phyloP scores from a whole-genome alignment of 2,797 vertebrate species.

The Syngnathus rostellatus region DNA sequence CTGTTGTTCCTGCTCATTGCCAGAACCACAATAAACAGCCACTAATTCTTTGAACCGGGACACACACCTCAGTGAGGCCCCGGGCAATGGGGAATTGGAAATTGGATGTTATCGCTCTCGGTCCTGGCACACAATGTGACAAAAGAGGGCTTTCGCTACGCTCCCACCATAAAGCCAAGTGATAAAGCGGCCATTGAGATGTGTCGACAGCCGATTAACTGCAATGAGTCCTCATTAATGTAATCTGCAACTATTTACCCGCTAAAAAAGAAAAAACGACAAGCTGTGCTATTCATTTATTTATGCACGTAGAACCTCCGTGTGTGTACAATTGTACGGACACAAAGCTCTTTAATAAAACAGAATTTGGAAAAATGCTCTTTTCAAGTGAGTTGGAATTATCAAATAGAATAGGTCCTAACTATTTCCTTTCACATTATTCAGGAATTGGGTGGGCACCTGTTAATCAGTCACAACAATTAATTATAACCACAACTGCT shows the following conservation, averaged over 20 bases:
- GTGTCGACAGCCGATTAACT: conserved; percentile 1
- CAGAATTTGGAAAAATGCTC: neutral
- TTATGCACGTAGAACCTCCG: neutral
- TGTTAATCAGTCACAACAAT: too few species aligned
- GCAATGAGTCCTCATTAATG: conserved; percentile 1
- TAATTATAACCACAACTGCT: too few species aligned
- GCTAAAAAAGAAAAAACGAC: neutral
- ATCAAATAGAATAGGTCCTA: neutral
- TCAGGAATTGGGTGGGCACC: too few species aligned
- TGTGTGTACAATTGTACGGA: neutral
- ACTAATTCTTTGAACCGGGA: conserved; percentile 25
- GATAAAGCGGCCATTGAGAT: conserved; percentile 5
- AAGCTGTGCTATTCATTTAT: neutral
- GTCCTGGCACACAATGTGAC: conserved; percentile 23
- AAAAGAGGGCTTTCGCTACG: conserved; percentile 28
- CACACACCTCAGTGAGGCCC: conserved; percentile 24
- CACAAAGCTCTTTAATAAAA: conserved; percentile 1
- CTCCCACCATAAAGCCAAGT: conserved; percentile 14
- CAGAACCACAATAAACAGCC: conserved; percentile 14
- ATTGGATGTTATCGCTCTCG: conserved; percentile 39
- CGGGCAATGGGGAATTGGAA: conserved; percentile 32
- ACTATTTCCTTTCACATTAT: neutral
- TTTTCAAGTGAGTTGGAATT: neutral
- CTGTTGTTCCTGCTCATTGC: conserved; percentile 22
- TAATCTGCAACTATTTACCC: neutral